Conservation (phyloP, 2,113 vertebrate species). For the Pelusios castaneus region DNA sequence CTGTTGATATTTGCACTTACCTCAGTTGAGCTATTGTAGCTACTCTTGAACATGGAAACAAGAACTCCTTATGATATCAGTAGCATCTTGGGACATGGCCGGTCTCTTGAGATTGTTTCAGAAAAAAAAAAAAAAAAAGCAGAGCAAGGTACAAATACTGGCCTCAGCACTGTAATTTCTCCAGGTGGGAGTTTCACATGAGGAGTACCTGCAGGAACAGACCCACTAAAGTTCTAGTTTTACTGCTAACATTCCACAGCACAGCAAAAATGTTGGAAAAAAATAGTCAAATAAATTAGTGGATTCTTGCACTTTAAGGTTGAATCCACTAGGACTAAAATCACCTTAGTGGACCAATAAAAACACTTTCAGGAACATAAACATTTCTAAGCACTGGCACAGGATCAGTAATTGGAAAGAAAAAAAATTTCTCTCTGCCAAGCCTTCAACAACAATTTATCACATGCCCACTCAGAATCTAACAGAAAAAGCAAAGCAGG, state of each 20-base stretch:
- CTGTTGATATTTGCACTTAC: neutral
- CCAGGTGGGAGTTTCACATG: neutral
- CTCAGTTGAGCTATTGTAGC: accelerated
- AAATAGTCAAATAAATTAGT: accelerated
- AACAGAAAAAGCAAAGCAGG: neutral
- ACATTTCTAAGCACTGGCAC: neutral
- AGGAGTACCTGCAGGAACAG: neutral
- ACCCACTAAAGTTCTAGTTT: neutral
- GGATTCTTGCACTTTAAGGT: neutral
- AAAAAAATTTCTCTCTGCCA: neutral
- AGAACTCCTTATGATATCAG: neutral
- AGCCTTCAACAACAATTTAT: conserved; percentile 26
- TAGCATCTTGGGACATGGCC: neutral
- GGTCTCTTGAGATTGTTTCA: neutral
- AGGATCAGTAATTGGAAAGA: neutral
- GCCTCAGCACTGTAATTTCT: neutral
- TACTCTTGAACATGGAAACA: neutral
- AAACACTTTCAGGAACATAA: neutral
- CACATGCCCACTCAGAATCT: neutral
- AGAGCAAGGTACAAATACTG: neutral
- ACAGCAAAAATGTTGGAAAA: neutral
- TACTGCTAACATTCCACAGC: neutral
- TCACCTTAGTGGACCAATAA: accelerated
- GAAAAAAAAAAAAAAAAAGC: neutral
- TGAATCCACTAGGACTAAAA: neutral